These are phyloP conservation scores for Scaptomyza polygonia DNA, from an alignment of 2,888 invertebrate genomes.

Conservation along the genomic window DNA sequence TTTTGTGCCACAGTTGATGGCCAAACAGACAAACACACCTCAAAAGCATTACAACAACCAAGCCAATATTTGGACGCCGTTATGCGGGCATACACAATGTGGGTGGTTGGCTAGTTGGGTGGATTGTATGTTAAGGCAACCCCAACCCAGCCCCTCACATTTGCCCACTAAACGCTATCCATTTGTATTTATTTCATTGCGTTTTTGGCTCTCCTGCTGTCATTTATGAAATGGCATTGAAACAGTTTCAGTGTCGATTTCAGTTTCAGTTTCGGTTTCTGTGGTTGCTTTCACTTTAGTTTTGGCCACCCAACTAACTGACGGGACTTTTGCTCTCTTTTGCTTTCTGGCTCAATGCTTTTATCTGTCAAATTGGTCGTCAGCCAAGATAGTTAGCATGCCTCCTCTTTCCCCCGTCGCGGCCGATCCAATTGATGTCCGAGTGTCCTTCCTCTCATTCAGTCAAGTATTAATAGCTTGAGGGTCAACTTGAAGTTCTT, in stretches of 20 bases:
- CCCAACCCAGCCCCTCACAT: background rate
- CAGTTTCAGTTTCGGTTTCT: conserved; percentile 19
- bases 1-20: conserved; percentile 41
- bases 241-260: conserved; percentile 48
- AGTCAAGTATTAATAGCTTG: conserved; percentile 71
- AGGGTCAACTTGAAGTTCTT: conserved; percentile 66
- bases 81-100: conserved; percentile 54
- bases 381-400: conserved; percentile 47
- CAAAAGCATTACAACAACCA: conserved; percentile 78
- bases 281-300: conserved; percentile 42
- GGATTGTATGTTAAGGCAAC: background rate
- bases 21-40: conserved; percentile 72
- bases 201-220: conserved; percentile 48
- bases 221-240: conserved; percentile 79
- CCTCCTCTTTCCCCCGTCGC: background rate
- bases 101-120: background rate
- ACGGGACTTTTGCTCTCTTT: conserved; percentile 24
- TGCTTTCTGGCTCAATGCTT: conserved; percentile 56
- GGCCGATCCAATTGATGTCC: too few species aligned
- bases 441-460: conserved; percentile 26
- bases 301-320: conserved; percentile 32
- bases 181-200: conserved; percentile 78
- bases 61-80: conserved; percentile 73
- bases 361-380: conserved; percentile 74
- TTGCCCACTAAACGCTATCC: conserved; percentile 49